phyloP scores from a whole-genome alignment of 2,888 invertebrate genomes.

The Oxycera nigricornis region DNA sequence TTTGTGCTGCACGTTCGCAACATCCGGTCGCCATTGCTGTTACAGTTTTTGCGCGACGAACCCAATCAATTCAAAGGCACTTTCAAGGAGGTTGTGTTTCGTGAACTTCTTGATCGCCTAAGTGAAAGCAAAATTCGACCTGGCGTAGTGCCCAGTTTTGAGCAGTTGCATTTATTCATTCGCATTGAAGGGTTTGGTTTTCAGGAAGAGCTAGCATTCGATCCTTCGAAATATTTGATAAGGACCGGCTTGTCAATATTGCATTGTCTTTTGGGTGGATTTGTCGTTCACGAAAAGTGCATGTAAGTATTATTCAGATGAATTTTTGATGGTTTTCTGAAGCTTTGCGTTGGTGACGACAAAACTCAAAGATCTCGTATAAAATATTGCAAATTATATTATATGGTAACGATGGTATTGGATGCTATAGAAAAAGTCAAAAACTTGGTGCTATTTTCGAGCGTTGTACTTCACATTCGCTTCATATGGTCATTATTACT shows the following conservation, averaged over 20 bases:
- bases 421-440: too few relatives aligned
- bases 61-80: conserved; percentile 29
- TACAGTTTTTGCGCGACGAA: conserved; percentile 26
- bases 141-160: not conserved
- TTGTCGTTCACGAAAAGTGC: conserved; percentile 52
- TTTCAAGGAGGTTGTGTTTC: conserved; percentile 1
- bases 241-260: conserved; percentile 52
- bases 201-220: not conserved
- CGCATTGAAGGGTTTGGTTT: conserved; percentile 24
- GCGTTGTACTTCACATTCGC: too few relatives aligned
- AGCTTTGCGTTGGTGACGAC: not conserved
- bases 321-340: not conserved
- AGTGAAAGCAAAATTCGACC: not conserved
- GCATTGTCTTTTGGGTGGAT: conserved; percentile 55
- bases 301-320: conserved; percentile 52
- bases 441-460: too few relatives aligned
- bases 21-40: conserved; percentile 25
- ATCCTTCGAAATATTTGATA: conserved; percentile 40
- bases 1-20: conserved; percentile 9
- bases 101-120: not conserved
- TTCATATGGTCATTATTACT: too few relatives aligned
- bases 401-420: too few relatives aligned
- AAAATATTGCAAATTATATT: too few relatives aligned
- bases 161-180: conserved; percentile 42
- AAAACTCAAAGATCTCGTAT: too few relatives aligned